Base-by-base conservation (phyloP, 2,888 invertebrate genomes). In the Bellardia bayeri region DNA sequence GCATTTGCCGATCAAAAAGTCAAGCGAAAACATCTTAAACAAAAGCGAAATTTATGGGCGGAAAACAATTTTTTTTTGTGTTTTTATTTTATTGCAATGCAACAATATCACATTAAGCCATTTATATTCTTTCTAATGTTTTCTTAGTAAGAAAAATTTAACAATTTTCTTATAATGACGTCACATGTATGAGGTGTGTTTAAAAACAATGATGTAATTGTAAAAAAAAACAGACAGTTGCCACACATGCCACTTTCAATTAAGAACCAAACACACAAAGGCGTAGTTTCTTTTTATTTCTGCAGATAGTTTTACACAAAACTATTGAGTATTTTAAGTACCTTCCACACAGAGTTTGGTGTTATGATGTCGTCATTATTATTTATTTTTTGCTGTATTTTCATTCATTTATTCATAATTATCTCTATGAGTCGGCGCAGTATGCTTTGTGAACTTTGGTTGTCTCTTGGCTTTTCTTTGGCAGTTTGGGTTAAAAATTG, bases 371-470 rank as follows among this genome's bases (percentile, higher is more conserved):
- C 66, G 75, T 74, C 71, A 82, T 75, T 30, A 58, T 81, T 54
- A 71, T 71, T 72, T 30, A 69, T 81, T 81, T 72, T 72, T 81
- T 81, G 3, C 56, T 74, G 56, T 61, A 49, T 75, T 72, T 81
- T 56, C 11, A 23, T 8, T 58, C 56, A 13, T 13, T 13, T 13
- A 37, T 37, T 45, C 7, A 56, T 51, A 30, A 30, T 37, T 54
- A 49, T 76, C 82, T 78, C 78, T 83, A 37, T 64, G 83, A 78
- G 56, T 83, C 78, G 83, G 72, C 83, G 78, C 83, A 83, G 78
- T 64, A 37, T 54, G n/a, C 9, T 13, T 1, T 33, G 51, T 4
- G 49, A 75, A 49, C 51, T 45, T 64, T 1, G 4, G 4, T 37
- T 23, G 30, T 68, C 64, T 74, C 33, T 75, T 61, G 58, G n/a